Percentiles rank a stretch among this genome's conserved stretches.
These are phyloP conservation scores for Lepetodrilus schrolli DNA, from an alignment of 2,888 invertebrate genomes.

Conservation along the genomic window DNA sequence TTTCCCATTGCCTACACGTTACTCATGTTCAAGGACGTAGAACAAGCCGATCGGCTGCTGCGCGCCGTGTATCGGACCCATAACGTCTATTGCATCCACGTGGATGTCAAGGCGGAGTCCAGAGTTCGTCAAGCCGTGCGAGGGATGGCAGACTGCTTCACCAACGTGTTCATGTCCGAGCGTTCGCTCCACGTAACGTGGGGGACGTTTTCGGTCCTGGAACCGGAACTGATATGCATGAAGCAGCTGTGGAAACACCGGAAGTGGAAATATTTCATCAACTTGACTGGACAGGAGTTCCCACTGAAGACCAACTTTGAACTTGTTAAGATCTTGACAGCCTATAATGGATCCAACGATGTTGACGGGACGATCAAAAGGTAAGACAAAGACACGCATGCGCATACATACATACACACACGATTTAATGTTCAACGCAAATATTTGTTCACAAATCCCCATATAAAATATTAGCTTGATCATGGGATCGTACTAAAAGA, in stretches of 20 bases:
- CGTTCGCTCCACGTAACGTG: conserved; percentile 51
- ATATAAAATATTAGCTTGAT: no score
- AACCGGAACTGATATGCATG: conserved; percentile 67
- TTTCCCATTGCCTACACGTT: conserved; percentile 62
- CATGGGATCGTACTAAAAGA: neutral
- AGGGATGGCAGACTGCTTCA: conserved; percentile 56
- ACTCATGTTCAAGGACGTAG: conserved; percentile 52
- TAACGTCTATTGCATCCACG: conserved; percentile 66
- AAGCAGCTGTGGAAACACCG: conserved; percentile 45
- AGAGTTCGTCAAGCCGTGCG: conserved; percentile 45
- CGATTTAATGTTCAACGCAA: neutral
- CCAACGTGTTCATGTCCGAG: conserved; percentile 64
- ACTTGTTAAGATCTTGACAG: conserved; percentile 59
- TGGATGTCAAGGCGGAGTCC: conserved; percentile 54
- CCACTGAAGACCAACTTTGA: conserved; percentile 69
- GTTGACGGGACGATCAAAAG: conserved; percentile 46
- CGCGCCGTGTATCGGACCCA: conserved; percentile 62
- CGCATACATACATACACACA: no score
- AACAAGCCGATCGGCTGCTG: conserved; percentile 55
- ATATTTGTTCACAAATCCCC: no score
- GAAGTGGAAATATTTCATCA: conserved; percentile 69
- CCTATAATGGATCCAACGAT: conserved; percentile 66
- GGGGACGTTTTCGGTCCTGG: conserved; percentile 61
- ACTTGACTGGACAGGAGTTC: conserved; percentile 66
- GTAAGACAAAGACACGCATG: no score